Percentiles rank a stretch among this genome's conserved stretches.
phyloP scores from a whole-genome alignment of 2,797 vertebrate species.

The Dryobates pubescens region DNA sequence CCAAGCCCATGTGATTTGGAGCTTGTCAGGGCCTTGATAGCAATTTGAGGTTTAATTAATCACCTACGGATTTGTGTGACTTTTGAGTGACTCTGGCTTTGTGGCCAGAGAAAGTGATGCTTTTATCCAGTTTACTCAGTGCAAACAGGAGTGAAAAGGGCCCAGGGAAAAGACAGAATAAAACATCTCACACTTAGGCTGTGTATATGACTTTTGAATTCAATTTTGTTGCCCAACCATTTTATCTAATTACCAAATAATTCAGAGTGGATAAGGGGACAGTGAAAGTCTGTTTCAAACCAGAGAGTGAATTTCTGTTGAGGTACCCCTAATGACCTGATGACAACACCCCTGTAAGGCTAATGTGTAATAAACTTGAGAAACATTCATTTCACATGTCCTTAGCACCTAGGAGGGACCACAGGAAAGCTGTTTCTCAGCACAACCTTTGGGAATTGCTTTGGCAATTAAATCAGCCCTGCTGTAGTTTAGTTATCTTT shows the following conservation, averaged over 20 bases:
- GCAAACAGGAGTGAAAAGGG: background rate
- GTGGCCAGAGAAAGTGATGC: background rate
- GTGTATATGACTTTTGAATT: background rate
- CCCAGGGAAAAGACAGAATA: background rate
- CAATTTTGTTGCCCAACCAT: background rate
- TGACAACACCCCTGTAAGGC: background rate
- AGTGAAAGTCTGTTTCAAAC: background rate
- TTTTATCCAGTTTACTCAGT: background rate
- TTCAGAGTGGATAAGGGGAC: background rate
- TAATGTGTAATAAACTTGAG: background rate
- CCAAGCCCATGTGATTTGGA: background rate
- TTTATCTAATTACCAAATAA: background rate
- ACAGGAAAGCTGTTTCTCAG: conserved; percentile 21
- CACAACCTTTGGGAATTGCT: conserved; percentile 35
- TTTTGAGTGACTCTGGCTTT: background rate
- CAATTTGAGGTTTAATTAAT: background rate
- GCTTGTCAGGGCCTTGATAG: background rate
- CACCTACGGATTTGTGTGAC: background rate
- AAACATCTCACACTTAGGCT: background rate
- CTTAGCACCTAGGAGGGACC: conserved; percentile 12
- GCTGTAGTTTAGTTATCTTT: conserved; percentile 4
- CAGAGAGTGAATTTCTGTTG: background rate
- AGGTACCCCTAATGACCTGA: background rate
- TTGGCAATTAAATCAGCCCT: conserved; percentile 42
- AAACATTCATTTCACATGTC: background rate